Percentiles rank a stretch among this genome's conserved stretches.
These are phyloP conservation scores for Oxystoma pomonae DNA, from an alignment of 2,888 invertebrate species.

Conservation along the genomic window DNA sequence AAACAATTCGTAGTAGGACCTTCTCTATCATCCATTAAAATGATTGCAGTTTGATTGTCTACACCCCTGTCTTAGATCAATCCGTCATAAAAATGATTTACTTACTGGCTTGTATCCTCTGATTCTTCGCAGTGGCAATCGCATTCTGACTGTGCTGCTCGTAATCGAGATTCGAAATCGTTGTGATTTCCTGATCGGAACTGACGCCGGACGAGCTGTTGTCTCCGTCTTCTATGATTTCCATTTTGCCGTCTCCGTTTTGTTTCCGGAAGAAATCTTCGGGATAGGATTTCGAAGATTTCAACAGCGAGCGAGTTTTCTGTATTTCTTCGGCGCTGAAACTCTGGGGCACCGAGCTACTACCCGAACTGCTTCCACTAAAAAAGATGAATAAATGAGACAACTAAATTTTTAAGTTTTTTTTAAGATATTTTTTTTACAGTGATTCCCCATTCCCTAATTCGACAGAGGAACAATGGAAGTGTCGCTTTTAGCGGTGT, in stretches of 20 bases:
- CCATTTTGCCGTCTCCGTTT: conserved; percentile 32
- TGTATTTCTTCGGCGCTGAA: conserved; percentile 88
- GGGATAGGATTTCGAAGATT: conserved; percentile 83
- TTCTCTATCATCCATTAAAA: no score
- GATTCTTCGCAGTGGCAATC: conserved; percentile 36
- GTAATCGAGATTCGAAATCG: conserved; percentile 52
- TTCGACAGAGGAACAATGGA: no score
- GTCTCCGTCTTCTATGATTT: conserved; percentile 70
- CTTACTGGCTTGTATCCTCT: conserved; percentile 38
- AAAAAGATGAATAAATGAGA: no score
- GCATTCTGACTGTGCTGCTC: conserved; percentile 35
- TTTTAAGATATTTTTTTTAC: no score
- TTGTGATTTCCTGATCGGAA: conserved; percentile 73
- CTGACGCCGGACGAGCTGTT: conserved; percentile 87
- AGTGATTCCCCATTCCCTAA: no score
- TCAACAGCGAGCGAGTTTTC: conserved; percentile 77
- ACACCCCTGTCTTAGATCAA: no score
- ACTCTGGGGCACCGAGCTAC: conserved; percentile 74
- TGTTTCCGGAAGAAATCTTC: conserved; percentile 66
- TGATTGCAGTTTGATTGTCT: no score
- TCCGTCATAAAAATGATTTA: no score
- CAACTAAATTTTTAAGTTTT: no score
- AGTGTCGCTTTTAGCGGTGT: no score
- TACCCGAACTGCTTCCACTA: conserved; percentile 67
- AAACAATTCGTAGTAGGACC: no score